Percentiles rank a stretch among this genome's conserved stretches.
Conservation (phyloP, 2,888 invertebrate genomes). For the Chironomus riparius region DNA sequence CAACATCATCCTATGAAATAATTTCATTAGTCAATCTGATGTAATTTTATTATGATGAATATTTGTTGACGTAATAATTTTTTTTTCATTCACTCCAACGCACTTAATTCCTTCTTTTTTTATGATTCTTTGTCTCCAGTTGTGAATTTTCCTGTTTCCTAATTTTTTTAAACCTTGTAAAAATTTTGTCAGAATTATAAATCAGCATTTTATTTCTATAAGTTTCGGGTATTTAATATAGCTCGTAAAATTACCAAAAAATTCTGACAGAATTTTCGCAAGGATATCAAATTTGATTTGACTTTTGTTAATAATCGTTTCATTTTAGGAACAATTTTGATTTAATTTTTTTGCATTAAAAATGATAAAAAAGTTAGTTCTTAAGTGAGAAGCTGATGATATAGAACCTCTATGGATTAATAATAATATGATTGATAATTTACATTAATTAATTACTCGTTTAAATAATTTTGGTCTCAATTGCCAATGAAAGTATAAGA, state of each 20-base stretch:
- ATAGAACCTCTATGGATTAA: constrained; percentile 9
- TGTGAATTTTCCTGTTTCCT: too few species aligned
- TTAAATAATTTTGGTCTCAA: constrained; percentile 21
- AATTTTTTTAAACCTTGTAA: too few species aligned
- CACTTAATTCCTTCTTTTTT: neutral
- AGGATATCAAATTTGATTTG: too few species aligned
- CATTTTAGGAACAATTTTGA: too few species aligned
- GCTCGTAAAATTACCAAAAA: too few species aligned
- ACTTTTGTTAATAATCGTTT: too few species aligned
- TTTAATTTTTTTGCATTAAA: neutral
- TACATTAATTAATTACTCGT: neutral
- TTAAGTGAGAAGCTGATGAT: neutral
- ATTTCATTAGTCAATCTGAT: too few species aligned
- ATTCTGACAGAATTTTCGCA: too few species aligned
- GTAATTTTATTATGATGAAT: neutral
- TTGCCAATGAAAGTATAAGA: constrained; percentile 14
- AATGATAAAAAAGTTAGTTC: neutral
- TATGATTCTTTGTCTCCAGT: neutral
- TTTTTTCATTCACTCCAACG: neutral
- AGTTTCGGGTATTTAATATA: too few species aligned
- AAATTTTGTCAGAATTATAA: too few species aligned
- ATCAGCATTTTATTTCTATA: too few species aligned
- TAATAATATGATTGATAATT: neutral
- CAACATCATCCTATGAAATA: too few species aligned
- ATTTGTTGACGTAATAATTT: neutral